Percentiles rank a stretch among this genome's conserved stretches.
Conservation (phyloP, 2,888 invertebrate species). For the Noctuana brunneofusca region DNA sequence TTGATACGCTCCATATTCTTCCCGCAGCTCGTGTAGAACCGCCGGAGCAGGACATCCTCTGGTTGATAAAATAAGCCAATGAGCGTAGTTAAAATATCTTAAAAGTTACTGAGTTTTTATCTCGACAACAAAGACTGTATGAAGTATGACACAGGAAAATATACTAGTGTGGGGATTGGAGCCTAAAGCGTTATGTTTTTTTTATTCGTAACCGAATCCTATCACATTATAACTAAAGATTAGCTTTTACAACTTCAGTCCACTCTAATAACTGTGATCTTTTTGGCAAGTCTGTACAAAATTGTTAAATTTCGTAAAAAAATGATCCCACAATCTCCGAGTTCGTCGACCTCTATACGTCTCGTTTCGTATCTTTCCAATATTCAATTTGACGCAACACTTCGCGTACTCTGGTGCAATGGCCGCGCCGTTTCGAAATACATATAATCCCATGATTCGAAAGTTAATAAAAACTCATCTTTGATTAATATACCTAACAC, state of each 20-base stretch:
- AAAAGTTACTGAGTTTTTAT: too few species aligned
- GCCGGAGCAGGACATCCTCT: slow-evolving; percentile 82
- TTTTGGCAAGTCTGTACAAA: not conserved
- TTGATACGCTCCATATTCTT: slow-evolving; percentile 83
- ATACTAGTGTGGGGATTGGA: too few species aligned
- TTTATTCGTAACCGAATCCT: too few species aligned
- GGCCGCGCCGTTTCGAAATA: slow-evolving; percentile 17
- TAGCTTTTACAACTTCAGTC: too few species aligned
- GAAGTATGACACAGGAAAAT: too few species aligned
- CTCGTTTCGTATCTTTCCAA: slow-evolving; percentile 8
- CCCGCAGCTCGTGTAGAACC: slow-evolving; percentile 82
- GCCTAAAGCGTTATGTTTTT: too few species aligned
- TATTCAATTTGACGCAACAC: slow-evolving; percentile 28
- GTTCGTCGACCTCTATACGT: slow-evolving; percentile 23
- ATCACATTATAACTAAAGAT: too few species aligned
- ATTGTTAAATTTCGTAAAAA: slow-evolving; percentile 6
- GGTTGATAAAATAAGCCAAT: slow-evolving; percentile 46
- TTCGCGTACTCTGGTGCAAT: slow-evolving; percentile 10
- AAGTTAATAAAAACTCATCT: slow-evolving; percentile 10
- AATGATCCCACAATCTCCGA: slow-evolving; percentile 12
- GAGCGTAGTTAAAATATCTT: too few species aligned
- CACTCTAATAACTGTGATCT: not conserved
- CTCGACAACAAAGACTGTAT: too few species aligned
- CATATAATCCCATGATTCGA: slow-evolving; percentile 8
- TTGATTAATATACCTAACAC: not conserved